phyloP scores from a whole-genome alignment of 2,113 vertebrate genomes.

The Meriones unguiculatus region DNA sequence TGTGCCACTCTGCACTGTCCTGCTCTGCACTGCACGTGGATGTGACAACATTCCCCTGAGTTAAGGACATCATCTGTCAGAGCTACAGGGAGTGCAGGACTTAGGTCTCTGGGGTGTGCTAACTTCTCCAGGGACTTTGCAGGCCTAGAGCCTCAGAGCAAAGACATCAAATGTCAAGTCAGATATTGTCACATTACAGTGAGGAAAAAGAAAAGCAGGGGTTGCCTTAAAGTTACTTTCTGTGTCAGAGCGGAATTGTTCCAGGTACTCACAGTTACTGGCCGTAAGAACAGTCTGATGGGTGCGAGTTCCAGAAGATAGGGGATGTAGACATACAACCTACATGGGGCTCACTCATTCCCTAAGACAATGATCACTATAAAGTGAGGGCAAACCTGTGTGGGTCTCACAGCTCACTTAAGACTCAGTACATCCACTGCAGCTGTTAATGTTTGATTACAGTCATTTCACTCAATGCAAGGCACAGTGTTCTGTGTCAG shows the following conservation, averaged over 20 bases:
- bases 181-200: background rate
- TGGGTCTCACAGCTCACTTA: background rate
- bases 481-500: background rate
- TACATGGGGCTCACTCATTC: background rate
- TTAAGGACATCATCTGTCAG: background rate
- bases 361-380: background rate
- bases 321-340: too few relatives aligned
- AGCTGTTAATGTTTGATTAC: background rate
- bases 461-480: background rate
- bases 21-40: background rate
- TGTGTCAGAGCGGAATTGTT: background rate
- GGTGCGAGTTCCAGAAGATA: background rate
- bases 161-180: background rate
- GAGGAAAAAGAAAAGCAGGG: background rate
- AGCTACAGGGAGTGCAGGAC: background rate
- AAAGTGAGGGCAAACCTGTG: background rate
- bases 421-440: background rate
- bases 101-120: background rate
- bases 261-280: background rate
- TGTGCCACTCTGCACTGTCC: background rate
- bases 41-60: background rate
- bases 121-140: background rate
- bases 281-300: background rate
- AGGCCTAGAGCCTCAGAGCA: background rate
- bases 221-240: background rate